Percentiles rank a stretch among this genome's conserved stretches.
These are phyloP conservation scores for Anoplius nigerrimus DNA, from an alignment of 2,888 invertebrate species.

Conservation along the genomic window DNA sequence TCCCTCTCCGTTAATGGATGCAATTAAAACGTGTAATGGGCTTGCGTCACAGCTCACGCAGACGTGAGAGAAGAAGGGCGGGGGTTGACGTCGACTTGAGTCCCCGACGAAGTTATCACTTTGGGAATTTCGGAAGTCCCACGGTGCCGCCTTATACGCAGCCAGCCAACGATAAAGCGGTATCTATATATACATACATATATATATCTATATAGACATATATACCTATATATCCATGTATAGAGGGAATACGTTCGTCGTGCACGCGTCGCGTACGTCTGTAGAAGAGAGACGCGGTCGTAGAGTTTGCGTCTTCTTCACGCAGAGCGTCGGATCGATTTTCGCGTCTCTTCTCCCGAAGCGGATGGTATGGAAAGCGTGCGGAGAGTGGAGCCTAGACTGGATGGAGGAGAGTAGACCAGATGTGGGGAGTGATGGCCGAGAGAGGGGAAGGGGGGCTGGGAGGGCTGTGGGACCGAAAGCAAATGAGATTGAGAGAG, in stretches of 20 bases:
- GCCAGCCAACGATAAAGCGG: not conserved
- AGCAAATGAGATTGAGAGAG: not conserved
- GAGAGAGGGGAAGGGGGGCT: not conserved
- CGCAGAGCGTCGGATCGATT: conserved; percentile 45
- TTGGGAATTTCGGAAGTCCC: conserved; percentile 51
- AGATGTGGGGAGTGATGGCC: conserved; percentile 1
- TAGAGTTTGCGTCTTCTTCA: not conserved
- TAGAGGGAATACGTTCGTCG: not conserved
- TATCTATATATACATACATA: not conserved
- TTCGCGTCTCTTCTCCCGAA: conserved; percentile 40
- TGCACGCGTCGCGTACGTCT: not conserved
- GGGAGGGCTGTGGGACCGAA: not conserved
- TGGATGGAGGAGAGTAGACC: not conserved
- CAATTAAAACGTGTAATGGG: conserved; percentile 71
- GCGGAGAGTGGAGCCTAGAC: not conserved
- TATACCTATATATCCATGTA: not conserved
- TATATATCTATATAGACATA: not conserved
- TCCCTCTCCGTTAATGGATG: conserved; percentile 65
- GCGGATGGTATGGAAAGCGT: conserved; percentile 10
- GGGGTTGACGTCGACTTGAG: conserved; percentile 34
- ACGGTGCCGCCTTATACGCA: conserved; percentile 7
- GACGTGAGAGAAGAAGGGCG: too few relatives aligned
- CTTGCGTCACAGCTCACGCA: conserved; percentile 49
- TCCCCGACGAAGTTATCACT: conserved; percentile 61
- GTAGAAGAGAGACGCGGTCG: not conserved